Base-by-base conservation (phyloP, 1,140 invertebrate genomes). In the Cydia strobilella region DNA sequence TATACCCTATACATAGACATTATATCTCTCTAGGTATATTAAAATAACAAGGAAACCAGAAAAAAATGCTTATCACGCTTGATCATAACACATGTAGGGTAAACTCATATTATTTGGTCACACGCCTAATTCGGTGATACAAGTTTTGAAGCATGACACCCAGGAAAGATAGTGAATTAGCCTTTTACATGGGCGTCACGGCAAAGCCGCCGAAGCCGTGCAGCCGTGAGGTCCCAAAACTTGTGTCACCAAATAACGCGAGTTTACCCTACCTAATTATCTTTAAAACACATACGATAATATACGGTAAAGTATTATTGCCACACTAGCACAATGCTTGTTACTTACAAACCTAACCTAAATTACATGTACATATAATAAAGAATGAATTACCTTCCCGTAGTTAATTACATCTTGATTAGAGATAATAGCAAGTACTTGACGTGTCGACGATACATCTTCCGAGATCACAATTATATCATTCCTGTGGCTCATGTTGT, bases 371-470 rank as follows among this genome's bases (percentile, higher is more conserved):
- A 27, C 31, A 69, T 69, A 35, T 6, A 66, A 66, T 66, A 35
- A 66, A 6, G 7, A 18, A 39, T 35, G 65, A 18, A 27, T 35
- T 35, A 69, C 42, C 27, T 35, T 12, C n/a, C 15, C 42, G 65
- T 42, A 35, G 65, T 69, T 77, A 74, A 74, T 77, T 77, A 77
- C 73, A 74, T 72, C 65, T 42, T 63, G 75, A 77, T 77, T 71
- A 77, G 76, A 76, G 73, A 76, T 45, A 77, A 69, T 69, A 20
- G 42, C 63, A 73, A 48, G 15, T 12, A 73, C 25, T 6, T 39
- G 65, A 27, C 65, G n/a, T 69, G 65, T 18, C 27, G 65, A 31
- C 15, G 13, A n/a, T 35, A 69, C 65, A 35, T 18, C 63, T 35
- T 7, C 35, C 65, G n/a, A 69, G 65, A 69, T 42, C 65, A 69